phyloP scores from a whole-genome alignment of 2,888 invertebrate species.

The Cheilosia pagana region DNA sequence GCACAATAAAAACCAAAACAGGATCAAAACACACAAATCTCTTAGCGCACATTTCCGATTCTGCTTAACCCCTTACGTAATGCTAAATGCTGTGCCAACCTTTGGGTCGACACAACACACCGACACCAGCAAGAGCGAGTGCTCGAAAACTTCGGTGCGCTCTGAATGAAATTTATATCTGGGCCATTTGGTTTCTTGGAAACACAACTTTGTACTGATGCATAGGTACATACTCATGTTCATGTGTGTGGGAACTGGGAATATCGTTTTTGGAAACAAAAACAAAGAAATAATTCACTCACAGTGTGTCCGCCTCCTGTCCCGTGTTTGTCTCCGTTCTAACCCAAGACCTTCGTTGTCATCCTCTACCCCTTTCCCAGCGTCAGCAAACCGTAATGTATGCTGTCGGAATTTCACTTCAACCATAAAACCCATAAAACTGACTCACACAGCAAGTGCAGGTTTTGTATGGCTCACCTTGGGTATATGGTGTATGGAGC shows the following conservation, averaged over 20 bases:
- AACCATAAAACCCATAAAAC: constrained; percentile 75
- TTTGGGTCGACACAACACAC: constrained; percentile 28
- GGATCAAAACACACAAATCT: constrained; percentile 75
- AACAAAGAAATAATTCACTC: constrained; percentile 75
- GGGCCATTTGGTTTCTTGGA: constrained; percentile 72
- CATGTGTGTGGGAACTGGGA: not conserved
- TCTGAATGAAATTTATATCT: constrained; percentile 71
- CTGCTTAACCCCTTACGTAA: constrained; percentile 74
- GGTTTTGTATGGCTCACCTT: constrained; percentile 69
- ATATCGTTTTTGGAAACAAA: constrained; percentile 70
- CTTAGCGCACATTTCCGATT: constrained; percentile 72
- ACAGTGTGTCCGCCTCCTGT: constrained; percentile 69
- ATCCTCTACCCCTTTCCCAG: constrained; percentile 11
- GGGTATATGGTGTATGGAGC: constrained; percentile 32
- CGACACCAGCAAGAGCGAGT: not conserved
- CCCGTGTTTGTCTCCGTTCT: constrained; percentile 62
- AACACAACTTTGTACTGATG: constrained; percentile 58
- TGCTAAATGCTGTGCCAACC: constrained; percentile 70
- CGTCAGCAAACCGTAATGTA: constrained; percentile 73
- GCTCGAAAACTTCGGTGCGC: constrained; percentile 44
- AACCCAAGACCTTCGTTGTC: constrained; percentile 63
- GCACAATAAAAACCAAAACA: constrained; percentile 69
- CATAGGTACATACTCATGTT: constrained; percentile 33
- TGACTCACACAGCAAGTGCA: constrained; percentile 72
- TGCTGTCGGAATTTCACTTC: constrained; percentile 74